A percentile compares a stretch with the other conserved stretches of the same genome.
Evolutionary conservation across 2,113 vertebrate genomes (phyloP).

Genomic region (Sebastes fasciatus): DNA sequence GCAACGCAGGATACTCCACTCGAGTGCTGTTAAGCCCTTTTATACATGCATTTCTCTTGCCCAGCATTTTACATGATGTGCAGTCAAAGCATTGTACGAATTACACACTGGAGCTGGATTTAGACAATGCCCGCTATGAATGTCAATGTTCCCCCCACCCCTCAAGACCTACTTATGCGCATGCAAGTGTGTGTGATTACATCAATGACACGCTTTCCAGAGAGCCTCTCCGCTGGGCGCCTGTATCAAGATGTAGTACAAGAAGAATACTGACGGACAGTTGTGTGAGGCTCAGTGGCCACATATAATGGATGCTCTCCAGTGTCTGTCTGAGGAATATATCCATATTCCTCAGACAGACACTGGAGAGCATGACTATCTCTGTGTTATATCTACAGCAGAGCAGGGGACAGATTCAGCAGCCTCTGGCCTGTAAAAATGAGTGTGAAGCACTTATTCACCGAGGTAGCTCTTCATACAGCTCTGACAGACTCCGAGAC

Average conservation of each 20-base stretch:
- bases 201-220: conserved; percentile 69
- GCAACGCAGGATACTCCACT: conserved; percentile 6
- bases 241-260: conserved; percentile 69
- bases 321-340: conserved; percentile 63
- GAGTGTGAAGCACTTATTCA: conserved; percentile 67
- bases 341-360: no score
- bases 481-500: conserved; percentile 58
- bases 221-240: conserved; percentile 59
- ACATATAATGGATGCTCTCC: conserved; percentile 56
- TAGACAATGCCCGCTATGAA: conserved; percentile 60
- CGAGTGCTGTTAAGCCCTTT: conserved; percentile 37
- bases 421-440: conserved; percentile 75
- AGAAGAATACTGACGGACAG: conserved; percentile 60
- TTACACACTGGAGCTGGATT: conserved; percentile 67
- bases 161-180: conserved; percentile 53
- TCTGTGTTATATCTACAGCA: conserved; percentile 53
- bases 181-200: conserved; percentile 66
- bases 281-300: conserved; percentile 52
- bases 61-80: conserved; percentile 47
- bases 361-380: conserved; percentile 65
- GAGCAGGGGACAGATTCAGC: conserved; percentile 52
- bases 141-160: conserved; percentile 44
- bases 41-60: conserved; percentile 31
- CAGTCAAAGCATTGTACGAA: conserved; percentile 48
- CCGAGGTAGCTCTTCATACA: conserved; percentile 65